Base-by-base conservation (phyloP, 2,888 invertebrate genomes). In the Peribatodes rhomboidaria region DNA sequence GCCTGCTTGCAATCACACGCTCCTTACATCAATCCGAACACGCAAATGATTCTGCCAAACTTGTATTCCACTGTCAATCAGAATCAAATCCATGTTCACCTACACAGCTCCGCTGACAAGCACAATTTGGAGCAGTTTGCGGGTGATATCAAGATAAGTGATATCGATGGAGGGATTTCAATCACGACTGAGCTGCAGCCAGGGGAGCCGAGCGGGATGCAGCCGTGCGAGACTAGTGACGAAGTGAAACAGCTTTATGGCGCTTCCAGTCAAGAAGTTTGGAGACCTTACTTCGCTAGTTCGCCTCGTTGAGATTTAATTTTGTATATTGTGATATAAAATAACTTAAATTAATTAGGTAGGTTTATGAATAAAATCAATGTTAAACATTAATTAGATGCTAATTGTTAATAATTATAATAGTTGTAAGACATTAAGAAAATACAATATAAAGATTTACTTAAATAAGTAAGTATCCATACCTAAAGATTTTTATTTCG, bases 41-140 rank as follows among this genome's bases (percentile, higher is more conserved):
- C 96, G 1, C 94, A 95, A 62, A 96, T 97, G 95, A 95, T 97
- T 18, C 94, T 97, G 0, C 97, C 97, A 0, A 96, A 97, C 78
- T 90, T 97, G 0, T 96, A 97, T 85, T 97, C 97, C 44, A 97
- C 97, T 22, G 97, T 97, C 58, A 97, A 97, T 83, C 97, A 97
- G 86, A 97, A 97, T 85, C 97, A 97, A 92, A 97, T 97, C 67
- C 97, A 97, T 81, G 94, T 97, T 20, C 97, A 97, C 78, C 86
- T 96, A 31, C 97, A 97, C 85, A 95, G 95, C 54, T 90, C 94
- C 16, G 88, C 94, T 7, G 96, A 96, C 57, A 96, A 95, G 82
- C 87, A 95, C 71, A 95, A 95, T 71, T 75, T 95, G 71, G 96
- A 96, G 72, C 95, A 95, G 79, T 95, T 95, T 67, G 94, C 94